Base-by-base conservation (phyloP, 2,113 vertebrate genomes). In the Canis aureus region DNA sequence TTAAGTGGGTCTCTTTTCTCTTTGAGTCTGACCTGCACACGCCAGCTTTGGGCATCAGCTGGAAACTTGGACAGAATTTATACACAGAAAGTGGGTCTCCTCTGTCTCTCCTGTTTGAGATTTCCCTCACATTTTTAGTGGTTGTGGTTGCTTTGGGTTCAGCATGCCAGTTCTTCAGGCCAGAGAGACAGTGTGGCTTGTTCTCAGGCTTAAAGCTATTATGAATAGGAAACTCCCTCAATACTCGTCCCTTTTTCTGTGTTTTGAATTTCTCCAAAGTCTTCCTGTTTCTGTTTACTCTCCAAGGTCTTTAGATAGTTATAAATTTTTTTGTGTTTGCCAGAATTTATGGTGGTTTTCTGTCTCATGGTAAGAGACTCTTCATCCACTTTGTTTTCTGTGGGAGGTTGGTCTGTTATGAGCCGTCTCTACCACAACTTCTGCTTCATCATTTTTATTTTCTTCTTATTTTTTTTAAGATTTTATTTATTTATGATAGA, bases 1-100 rank as follows among this genome's bases (percentile, higher is more conserved):
- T 66, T 32, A 27, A 12, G 23, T n/a, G n/a, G 3, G n/a, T 20
- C 27, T n/a, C 60, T 69, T 55, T 79, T n/a, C 60, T 69, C 15
- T 79, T 23, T n/a, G 17, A 25, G 32, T 11, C 27, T 15, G 49
- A 66, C 35, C 25, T 25, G 29, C 62, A 17, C 23, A 4, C 0
- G 0, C 13, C 0, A 49, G 64, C 57, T 11, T 32, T 13, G 6
- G 67, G 53, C 0, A 0, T 57, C 20, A 7, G n/a, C 60, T 88
- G 23, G 82, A 83, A 22, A 22, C 20, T 1, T 9, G 57, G 86
- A 10, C n/a, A 27, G 49, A 67, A 49, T 27, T 57, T 55, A n/a
- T 6, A 12, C 22, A 4, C 12, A 32, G 59, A 43, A 27, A 35
- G 43, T 13, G 43, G 38, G 12, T 35, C 53, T 27, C 49, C 51